phyloP scores from a whole-genome alignment of 1,140 invertebrate genomes.

The Cherax quadricarinatus region DNA sequence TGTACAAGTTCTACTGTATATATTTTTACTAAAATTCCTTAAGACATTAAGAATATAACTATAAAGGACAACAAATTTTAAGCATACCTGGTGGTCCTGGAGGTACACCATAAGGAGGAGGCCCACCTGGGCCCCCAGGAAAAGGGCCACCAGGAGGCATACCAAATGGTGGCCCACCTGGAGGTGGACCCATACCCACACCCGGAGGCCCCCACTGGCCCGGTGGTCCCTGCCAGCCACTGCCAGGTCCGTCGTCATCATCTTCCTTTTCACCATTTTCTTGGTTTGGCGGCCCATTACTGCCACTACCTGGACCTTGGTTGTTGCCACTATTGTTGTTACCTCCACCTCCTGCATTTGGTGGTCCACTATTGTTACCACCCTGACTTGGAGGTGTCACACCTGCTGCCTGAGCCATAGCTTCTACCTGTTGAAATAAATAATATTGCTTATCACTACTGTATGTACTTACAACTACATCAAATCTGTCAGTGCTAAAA shows the following conservation, averaged over 20 bases:
- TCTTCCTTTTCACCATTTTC: constrained; percentile 56
- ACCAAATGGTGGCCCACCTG: constrained; percentile 73
- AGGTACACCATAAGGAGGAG: constrained; percentile 73
- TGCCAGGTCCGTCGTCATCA: constrained; percentile 24
- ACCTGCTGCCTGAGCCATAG: constrained; percentile 78
- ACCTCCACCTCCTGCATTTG: constrained; percentile 28
- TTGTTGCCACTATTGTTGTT: constrained; percentile 46
- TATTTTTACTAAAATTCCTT: too few species aligned
- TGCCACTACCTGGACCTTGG: constrained; percentile 75
- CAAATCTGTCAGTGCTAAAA: too few species aligned
- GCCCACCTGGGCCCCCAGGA: constrained; percentile 74
- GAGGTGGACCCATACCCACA: constrained; percentile 72
- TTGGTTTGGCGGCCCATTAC: constrained; percentile 46
- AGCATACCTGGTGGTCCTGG: constrained; percentile 70
- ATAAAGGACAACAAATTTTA: neutral
- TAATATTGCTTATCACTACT: neutral
- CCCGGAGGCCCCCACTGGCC: constrained; percentile 69
- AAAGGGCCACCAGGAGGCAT: constrained; percentile 68
- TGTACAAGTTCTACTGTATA: too few species aligned
- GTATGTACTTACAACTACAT: too few species aligned
- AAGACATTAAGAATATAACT: neutral
- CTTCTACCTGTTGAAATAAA: constrained; percentile 76
- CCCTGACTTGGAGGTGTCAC: constrained; percentile 72
- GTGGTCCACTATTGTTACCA: constrained; percentile 15
- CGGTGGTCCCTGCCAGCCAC: constrained; percentile 53